Base-by-base conservation (phyloP, 2,888 invertebrate genomes). In the Eupsilia transversa region DNA sequence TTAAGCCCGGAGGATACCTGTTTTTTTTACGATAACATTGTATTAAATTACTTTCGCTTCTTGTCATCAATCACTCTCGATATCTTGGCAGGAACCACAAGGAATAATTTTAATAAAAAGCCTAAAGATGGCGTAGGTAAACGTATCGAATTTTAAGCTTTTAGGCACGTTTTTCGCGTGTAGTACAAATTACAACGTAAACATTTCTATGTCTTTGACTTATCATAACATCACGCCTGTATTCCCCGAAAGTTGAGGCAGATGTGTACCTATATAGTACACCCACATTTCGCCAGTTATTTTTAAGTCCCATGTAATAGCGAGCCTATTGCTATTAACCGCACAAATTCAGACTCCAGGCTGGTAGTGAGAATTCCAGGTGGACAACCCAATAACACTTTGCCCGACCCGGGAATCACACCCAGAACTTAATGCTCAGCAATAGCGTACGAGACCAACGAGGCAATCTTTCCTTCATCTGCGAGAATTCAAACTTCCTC, bases 51-150 rank as follows among this genome's bases (percentile, higher is more conserved):
- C 74, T 72, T 72, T 72, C 67, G 57, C 75, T 59, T 74, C 64
- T 75, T 67, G 74, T 74, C 86, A 88, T 87, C 85, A 88, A 88
- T 89, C 87, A 85, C 78, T 73, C 73, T 74, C 64, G 68, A 77
- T 85, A 81, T 79, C 67, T 79, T 72, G 66, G 71, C 74, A 81
- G 78, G 77, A 77, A 70, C 38, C 68, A 74, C 27, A 63, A 65
- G 33, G 57, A 64, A 66, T 63, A 69, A 63, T 82, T 84, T 75
- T 38, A 66, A 59, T 64, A 80, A 80, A 75, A 73, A 52, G 20
- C 9, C 33, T 65, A 14, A 41, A 35, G 17, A 63, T 67, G 6
- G n/a, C 30, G 38, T n/a, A 4, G 61, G 68, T 57, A 73, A 79
- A 73, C 54, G 38, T 66, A 52, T 79, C 68, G 46, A 69, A 61